These are phyloP conservation scores for Paracyprichromis sp. DNA, from an alignment of 2,113 vertebrate genomes.

Conservation along the genomic window DNA sequence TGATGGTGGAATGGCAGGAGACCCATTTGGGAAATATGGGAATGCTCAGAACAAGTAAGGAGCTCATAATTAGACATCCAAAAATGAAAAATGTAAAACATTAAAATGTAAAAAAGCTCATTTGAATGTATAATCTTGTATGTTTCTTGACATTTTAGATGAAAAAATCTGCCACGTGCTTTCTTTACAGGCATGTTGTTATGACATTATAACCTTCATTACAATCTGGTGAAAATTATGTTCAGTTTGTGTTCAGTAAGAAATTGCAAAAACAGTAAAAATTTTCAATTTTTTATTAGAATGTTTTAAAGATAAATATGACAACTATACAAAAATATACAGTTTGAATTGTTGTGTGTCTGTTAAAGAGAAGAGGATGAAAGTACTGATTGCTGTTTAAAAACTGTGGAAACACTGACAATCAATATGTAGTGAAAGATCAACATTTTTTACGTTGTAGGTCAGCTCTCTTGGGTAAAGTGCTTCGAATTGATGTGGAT, in stretches of 20 bases:
- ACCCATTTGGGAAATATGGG: slow-evolving; percentile 90
- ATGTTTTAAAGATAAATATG: neutral
- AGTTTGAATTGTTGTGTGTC: neutral
- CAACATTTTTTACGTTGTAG: slow-evolving; percentile 45
- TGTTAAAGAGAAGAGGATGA: neutral
- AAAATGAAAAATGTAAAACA: neutral
- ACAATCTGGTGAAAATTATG: neutral
- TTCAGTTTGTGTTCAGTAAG: neutral
- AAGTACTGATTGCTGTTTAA: neutral
- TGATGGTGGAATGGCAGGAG: slow-evolving; percentile 95
- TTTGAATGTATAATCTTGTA: neutral
- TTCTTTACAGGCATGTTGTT: neutral
- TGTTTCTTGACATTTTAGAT: neutral
- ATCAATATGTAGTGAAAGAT: neutral
- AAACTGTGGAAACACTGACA: neutral
- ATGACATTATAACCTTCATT: neutral
- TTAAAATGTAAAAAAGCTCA: neutral
- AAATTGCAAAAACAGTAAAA: neutral
- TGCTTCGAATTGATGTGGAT: slow-evolving; percentile 86
- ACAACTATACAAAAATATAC: neutral
- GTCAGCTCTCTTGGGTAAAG: slow-evolving; percentile 90
- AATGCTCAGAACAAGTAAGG: slow-evolving; percentile 97
- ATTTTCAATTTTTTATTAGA: neutral
- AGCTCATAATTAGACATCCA: neutral
- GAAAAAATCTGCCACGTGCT: fast-evolving